A percentile compares a stretch with the other conserved stretches of the same genome.
These are phyloP conservation scores for Leuctra nigra DNA, from an alignment of 2,888 invertebrate genomes.

Conservation along the genomic window DNA sequence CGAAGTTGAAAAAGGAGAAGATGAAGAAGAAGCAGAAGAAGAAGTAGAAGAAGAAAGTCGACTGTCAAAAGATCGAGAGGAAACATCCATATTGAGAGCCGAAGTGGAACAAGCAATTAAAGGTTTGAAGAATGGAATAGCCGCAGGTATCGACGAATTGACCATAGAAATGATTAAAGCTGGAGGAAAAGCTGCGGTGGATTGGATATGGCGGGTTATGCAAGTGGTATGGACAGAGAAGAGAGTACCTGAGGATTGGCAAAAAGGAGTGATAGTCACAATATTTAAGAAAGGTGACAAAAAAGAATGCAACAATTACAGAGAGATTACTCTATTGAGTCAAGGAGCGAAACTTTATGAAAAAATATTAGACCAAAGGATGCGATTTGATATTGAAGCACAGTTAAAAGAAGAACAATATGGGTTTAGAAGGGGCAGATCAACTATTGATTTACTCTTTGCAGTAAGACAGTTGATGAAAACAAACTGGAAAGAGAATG, in stretches of 20 bases:
- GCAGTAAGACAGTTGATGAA: too few species aligned
- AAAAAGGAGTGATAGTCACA: background rate
- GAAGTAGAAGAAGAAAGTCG: too few species aligned
- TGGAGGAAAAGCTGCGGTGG: background rate
- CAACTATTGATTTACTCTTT: too few species aligned
- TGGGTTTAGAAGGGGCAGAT: too few species aligned
- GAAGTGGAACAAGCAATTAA: background rate
- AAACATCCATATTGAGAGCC: background rate
- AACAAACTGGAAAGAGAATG: too few species aligned
- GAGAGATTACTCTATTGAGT: background rate
- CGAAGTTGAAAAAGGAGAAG: background rate
- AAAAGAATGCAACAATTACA: background rate
- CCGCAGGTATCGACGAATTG: background rate
- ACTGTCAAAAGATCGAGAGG: too few species aligned
- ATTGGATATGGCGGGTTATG: background rate
- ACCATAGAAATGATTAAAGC: background rate
- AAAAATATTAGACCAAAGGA: too few species aligned
- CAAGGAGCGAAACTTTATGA: too few species aligned
- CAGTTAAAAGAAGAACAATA: too few species aligned
- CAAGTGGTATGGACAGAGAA: background rate
- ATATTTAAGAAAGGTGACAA: constrained; percentile 1
- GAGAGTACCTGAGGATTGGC: background rate
- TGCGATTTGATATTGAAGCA: too few species aligned
- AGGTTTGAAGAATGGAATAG: background rate
- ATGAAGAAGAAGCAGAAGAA: background rate